Evolutionary conservation across 2,113 vertebrate species (phyloP), one percentile per base, ranked within the genome.

Genomic region (Hemibagrus wyckioides): DNA sequence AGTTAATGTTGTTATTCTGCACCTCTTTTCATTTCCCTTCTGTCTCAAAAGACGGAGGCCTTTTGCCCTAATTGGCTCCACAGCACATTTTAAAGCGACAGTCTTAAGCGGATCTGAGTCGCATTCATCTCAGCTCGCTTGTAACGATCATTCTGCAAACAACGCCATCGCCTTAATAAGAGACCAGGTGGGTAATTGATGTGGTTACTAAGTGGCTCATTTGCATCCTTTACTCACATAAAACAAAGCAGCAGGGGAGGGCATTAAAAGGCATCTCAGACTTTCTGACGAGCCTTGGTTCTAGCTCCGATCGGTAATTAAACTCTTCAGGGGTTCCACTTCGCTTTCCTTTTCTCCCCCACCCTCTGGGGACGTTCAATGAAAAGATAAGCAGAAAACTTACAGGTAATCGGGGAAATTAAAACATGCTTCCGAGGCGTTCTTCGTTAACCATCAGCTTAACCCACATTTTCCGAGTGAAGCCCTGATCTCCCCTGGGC

Each of bases 161-260:
- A 96, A 96, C 95, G 96, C 95, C 96, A 95, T 96, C 94, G 95
- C 84, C 91, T 95, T 96, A 97, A 97, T 97, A 96, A 96, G 96
- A 95, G 95, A 95, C 95, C 94, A 96, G 96, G 95, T 96, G 95
- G 96, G 96, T 96, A 97, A 97, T 97, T 97, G 97, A 96, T 96
- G 95, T 96, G 96, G 95, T 96, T 97, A 96, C 96, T 96, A 96
- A 96, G 94, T 94, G 95, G 95, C 96, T 96, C 95, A 97, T 97
- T 97, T 97, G 96, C 96, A 97, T 96, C 96, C 84, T 97, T 97
- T 96, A 96, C 96, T 96, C 96, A 95, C 87, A 89, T 96, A 96
- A 88, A 90, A 94, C 86, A 89, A 96, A 96, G 95, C 88, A 90
- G 94, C 94, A 94, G 95, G 96, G 80, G 85, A 85, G 84, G 85